Conservation (phyloP, 2,113 vertebrate species). For the Bubalus kerabau region DNA sequence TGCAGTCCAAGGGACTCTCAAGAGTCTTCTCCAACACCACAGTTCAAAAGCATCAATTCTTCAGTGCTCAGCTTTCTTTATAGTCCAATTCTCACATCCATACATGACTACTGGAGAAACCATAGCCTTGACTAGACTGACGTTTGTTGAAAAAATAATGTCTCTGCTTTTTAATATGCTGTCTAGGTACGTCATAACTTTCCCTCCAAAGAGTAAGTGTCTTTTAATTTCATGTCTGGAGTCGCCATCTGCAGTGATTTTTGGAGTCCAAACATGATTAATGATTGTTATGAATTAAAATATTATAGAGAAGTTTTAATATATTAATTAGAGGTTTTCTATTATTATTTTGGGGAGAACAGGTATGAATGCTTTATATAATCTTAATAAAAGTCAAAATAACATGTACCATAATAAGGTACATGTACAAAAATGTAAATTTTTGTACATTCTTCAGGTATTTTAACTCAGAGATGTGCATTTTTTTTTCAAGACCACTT, state of each 20-base stretch:
- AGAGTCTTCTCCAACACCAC: not conserved
- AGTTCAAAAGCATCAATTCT: not conserved
- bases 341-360: not conserved
- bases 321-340: not conserved
- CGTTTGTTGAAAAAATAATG: too few species aligned
- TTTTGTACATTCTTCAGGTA: not conserved
- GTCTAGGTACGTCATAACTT: too few species aligned
- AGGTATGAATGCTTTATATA: not conserved
- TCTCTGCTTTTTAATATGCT: too few species aligned
- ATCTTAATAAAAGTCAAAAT: not conserved
- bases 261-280: not conserved
- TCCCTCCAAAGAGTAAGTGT: too few species aligned
- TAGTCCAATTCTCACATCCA: not conserved
- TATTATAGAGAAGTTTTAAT: not conserved
- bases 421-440: not conserved
- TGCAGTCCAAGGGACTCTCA: not conserved
- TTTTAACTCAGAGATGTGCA: not conserved
- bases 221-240: too few species aligned
- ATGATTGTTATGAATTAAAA: not conserved
- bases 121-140: not conserved
- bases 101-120: not conserved
- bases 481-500: not conserved
- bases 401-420: not conserved
- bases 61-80: fast-evolving
- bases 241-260: too few species aligned